A percentile compares a stretch with the other conserved stretches of the same genome.
These are phyloP conservation scores for Charadrius vociferus DNA, from an alignment of 2,113 vertebrate genomes.

Conservation along the genomic window DNA sequence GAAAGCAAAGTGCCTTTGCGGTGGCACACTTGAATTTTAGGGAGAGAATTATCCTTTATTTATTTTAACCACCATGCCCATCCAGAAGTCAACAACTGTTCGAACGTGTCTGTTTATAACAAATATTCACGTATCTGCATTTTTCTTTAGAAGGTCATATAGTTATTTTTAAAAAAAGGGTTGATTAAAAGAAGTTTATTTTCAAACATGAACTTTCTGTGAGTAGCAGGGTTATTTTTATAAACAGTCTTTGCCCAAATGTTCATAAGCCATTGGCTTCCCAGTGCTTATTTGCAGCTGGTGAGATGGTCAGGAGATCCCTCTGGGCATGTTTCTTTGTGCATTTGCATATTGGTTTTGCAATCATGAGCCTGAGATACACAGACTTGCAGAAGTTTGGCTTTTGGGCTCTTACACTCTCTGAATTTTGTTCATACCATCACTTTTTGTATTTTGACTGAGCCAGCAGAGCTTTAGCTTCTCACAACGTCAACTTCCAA, in stretches of 20 bases:
- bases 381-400: background rate
- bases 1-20: background rate
- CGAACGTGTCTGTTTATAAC: background rate
- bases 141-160: background rate
- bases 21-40: slow-evolving; percentile 32
- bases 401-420: background rate
- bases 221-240: background rate
- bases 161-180: background rate
- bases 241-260: background rate
- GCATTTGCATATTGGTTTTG: background rate
- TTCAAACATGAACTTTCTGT: background rate
- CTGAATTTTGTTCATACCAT: background rate
- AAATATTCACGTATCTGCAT: background rate
- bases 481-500: background rate
- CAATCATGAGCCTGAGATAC: background rate
- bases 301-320: background rate
- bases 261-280: background rate
- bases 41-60: slow-evolving; percentile 1
- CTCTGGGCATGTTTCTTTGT: background rate
- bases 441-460: background rate
- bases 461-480: background rate
- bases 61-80: background rate
- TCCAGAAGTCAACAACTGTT: background rate
- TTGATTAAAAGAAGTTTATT: background rate
- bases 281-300: background rate